phyloP scores from a whole-genome alignment of 1,140 invertebrate genomes.

The Nasonia vitripennis region DNA sequence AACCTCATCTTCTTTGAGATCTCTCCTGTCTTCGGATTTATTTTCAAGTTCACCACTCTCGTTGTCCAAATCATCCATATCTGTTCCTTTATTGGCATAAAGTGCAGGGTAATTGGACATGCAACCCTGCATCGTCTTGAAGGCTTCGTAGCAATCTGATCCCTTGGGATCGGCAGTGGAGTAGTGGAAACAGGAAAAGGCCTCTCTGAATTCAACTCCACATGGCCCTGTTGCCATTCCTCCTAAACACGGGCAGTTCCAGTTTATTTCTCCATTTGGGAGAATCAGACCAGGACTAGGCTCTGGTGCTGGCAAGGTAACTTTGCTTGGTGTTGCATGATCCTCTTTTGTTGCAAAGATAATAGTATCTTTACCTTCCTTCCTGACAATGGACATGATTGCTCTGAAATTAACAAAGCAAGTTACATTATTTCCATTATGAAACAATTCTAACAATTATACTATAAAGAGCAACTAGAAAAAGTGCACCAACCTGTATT shows the following conservation, averaged over 20 bases:
- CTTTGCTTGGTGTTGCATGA: slow-evolving; percentile 82
- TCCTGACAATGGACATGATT: slow-evolving; percentile 71
- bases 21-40: not conserved
- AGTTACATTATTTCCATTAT: not conserved
- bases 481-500: slow-evolving; percentile 2
- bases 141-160: slow-evolving; percentile 92
- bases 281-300: slow-evolving; percentile 87
- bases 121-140: slow-evolving; percentile 94
- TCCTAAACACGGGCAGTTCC: slow-evolving; percentile 97
- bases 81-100: slow-evolving; percentile 81
- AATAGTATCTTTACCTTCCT: slow-evolving; percentile 87
- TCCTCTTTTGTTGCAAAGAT: slow-evolving; percentile 90
- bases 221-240: slow-evolving; percentile 97
- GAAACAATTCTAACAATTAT: not conserved
- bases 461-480: not conserved
- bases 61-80: slow-evolving; percentile 71
- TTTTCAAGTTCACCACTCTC: slow-evolving; percentile 72
- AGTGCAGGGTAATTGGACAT: slow-evolving; percentile 92
- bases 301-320: slow-evolving; percentile 84
- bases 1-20: not conserved
- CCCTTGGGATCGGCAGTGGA: slow-evolving; percentile 87
- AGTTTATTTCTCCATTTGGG: slow-evolving; percentile 94
- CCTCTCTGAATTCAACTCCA: slow-evolving; percentile 92
- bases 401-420: not conserved
- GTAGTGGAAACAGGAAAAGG: slow-evolving; percentile 97